Evolutionary conservation across 2,888 invertebrate genomes (phyloP).

Genomic region (Drosophila formosana): DNA sequence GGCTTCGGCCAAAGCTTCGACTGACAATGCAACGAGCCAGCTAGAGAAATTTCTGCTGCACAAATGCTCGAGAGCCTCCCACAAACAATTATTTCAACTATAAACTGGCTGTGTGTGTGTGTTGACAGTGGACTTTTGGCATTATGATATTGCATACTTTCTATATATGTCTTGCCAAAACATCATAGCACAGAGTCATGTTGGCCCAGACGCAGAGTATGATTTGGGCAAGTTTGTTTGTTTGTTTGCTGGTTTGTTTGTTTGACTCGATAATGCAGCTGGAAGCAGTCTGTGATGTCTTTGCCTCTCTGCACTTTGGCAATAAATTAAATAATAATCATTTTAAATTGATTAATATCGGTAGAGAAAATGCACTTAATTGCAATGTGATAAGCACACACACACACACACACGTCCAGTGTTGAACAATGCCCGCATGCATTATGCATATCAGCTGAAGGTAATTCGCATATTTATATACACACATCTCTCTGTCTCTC

Average conservation of each 20-base stretch:
- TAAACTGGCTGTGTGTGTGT: constrained; percentile 36
- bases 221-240: constrained; percentile 10
- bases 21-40: constrained; percentile 34
- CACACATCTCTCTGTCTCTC: constrained; percentile 2
- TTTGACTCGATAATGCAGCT: constrained; percentile 14
- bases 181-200: constrained; percentile 13
- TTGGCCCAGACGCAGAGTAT: constrained; percentile 3
- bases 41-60: too few species aligned
- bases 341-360: constrained; percentile 51
- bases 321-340: constrained; percentile 34
- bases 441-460: constrained; percentile 39
- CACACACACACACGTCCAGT: background rate
- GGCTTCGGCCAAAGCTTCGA: constrained; percentile 39
- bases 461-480: constrained; percentile 38
- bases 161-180: constrained; percentile 45
- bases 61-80: constrained; percentile 34
- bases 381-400: constrained; percentile 29
- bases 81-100: constrained; percentile 62
- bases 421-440: constrained; percentile 3
- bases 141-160: constrained; percentile 57
- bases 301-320: background rate
- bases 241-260: background rate
- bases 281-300: background rate
- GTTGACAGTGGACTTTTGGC: constrained; percentile 65
- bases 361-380: constrained; percentile 36